Conservation (phyloP, 35 echinoderm and acorn worm species). For the Hemicentrotus pulcherrimus region DNA sequence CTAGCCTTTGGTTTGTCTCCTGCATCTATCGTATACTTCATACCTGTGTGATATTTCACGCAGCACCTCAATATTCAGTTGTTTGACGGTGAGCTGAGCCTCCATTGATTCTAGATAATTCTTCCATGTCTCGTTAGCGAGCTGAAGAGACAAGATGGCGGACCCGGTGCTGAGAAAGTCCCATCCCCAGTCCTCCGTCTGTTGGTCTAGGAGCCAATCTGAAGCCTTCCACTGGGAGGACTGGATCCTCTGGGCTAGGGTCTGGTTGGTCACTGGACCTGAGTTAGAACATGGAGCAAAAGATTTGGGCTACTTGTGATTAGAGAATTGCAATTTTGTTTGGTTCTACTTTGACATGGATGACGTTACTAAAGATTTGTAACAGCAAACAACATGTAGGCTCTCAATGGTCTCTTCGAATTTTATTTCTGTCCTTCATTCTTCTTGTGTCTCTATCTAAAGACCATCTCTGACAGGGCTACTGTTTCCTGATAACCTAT, state of each 20-base stretch:
- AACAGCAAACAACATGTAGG: too few species aligned
- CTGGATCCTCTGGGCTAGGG: not conserved
- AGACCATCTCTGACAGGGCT: too few species aligned
- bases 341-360: too few species aligned
- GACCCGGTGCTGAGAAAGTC: conserved; percentile 23
- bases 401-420: too few species aligned
- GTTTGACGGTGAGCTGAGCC: conserved; percentile 57
- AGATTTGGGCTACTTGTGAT: too few species aligned
- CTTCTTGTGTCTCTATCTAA: too few species aligned
- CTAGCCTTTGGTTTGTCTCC: too few species aligned
- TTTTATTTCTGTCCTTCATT: too few species aligned
- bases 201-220: conserved; percentile 56
- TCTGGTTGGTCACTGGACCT: conserved; percentile 17
- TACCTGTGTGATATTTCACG: conserved; percentile 43
- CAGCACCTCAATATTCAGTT: conserved; percentile 69
- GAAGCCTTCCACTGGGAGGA: conserved; percentile 39
- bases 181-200: conserved; percentile 54
- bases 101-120: not conserved
- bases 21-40: too few species aligned
- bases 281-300: not conserved
- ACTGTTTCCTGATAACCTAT: too few species aligned
- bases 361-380: too few species aligned
- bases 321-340: too few species aligned
- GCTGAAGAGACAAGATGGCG: conserved; percentile 64
- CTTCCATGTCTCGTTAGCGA: conserved; percentile 61